Conservation (phyloP, 2,888 invertebrate genomes). For the Amblyteles armatorius region DNA sequence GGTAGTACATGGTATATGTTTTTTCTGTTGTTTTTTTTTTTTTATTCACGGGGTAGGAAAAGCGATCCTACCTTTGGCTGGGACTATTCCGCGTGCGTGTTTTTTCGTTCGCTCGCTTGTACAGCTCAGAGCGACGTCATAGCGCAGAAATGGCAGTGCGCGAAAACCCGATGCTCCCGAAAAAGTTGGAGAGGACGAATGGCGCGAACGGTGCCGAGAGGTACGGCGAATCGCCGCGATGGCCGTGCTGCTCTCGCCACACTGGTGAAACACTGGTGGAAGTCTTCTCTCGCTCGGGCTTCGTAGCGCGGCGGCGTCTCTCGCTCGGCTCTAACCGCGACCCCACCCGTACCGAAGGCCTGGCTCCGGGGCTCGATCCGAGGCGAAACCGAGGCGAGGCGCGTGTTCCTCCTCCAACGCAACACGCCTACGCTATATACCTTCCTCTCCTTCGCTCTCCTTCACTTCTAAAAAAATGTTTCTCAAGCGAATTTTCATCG, state of each 20-base stretch:
- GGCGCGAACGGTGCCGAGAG: background rate
- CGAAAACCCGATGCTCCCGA: constrained; percentile 20
- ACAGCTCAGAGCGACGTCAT: constrained; percentile 79
- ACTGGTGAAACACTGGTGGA: constrained; percentile 63
- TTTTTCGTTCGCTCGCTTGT: constrained; percentile 38
- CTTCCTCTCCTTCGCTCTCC: background rate
- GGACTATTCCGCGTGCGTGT: constrained; percentile 67
- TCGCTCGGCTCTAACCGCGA: constrained; percentile 47
- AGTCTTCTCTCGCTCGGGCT: constrained; percentile 10
- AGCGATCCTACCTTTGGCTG: constrained; percentile 76
- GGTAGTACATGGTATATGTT: constrained; percentile 42
- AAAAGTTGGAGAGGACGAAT: constrained; percentile 31
- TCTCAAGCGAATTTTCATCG: constrained; percentile 34
- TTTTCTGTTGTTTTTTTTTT: constrained; percentile 45
- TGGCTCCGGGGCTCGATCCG: constrained; percentile 18
- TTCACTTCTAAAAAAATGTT: constrained; percentile 6
- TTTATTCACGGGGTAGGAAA: constrained; percentile 74
- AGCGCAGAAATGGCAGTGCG: constrained; percentile 66
- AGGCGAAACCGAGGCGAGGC: constrained; percentile 35
- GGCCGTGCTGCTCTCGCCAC: constrained; percentile 59
- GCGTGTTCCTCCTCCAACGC: constrained; percentile 28
- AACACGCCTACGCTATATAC: constrained; percentile 6
- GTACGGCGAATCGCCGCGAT: constrained; percentile 57
- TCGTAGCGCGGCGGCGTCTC: background rate
- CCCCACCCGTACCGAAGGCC: constrained; percentile 47